phyloP scores from a whole-genome alignment of 2,113 vertebrate genomes.

The Tachysurus fulvidraco region DNA sequence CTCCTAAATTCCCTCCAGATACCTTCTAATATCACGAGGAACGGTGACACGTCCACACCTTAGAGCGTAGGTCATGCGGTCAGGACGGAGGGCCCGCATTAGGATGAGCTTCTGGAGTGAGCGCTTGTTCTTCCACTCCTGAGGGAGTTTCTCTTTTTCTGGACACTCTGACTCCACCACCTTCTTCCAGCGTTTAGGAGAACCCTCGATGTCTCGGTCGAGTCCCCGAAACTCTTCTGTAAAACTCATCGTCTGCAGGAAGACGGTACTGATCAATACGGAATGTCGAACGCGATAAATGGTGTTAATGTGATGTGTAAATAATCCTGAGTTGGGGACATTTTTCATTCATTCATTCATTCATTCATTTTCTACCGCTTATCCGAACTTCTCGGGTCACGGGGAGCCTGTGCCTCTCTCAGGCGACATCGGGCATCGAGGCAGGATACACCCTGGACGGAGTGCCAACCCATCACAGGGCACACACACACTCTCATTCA shows the following conservation, averaged over 20 bases:
- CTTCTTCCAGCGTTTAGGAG: conserved; percentile 75
- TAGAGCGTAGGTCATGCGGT: conserved; percentile 73
- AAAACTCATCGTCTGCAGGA: conserved; percentile 70
- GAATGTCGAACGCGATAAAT: background rate
- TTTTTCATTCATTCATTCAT: too few species aligned
- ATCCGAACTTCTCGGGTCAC: too few species aligned
- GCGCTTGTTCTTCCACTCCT: conserved; percentile 75
- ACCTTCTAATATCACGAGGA: too few species aligned
- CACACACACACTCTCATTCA: too few species aligned
- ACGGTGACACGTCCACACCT: conserved; percentile 55
- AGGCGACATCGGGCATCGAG: too few species aligned
- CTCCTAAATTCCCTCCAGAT: too few species aligned
- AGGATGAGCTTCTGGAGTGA: conserved; percentile 76
- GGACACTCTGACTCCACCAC: conserved; percentile 73
- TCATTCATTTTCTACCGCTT: too few species aligned
- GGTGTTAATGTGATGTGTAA: background rate
- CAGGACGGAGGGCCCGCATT: conserved; percentile 70
- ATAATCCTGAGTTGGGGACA: background rate
- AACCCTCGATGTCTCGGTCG: conserved; percentile 77
- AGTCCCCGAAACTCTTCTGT: conserved; percentile 75
- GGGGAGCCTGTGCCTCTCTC: too few species aligned
- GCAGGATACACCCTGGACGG: too few species aligned
- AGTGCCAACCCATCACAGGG: too few species aligned
- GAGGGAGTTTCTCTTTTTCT: conserved; percentile 76
- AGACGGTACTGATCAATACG: background rate